Conservation (phyloP, 1,140 invertebrate species). For the Dysdera silvatica region DNA sequence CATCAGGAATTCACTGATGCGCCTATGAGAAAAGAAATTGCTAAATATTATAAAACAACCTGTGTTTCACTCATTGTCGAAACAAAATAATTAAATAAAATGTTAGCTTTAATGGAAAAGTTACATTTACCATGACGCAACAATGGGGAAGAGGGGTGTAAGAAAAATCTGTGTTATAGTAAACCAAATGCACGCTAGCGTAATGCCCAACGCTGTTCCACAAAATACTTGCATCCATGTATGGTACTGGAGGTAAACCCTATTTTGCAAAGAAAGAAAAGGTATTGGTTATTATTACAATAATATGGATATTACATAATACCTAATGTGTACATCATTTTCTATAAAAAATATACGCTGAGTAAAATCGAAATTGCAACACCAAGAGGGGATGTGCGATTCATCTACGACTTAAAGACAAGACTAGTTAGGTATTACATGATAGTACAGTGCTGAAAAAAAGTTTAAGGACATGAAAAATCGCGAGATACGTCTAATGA, state of each 20-base stretch:
- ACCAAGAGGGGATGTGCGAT: too few relatives aligned
- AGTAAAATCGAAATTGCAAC: too few relatives aligned
- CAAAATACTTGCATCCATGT: constrained; percentile 70
- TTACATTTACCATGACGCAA: constrained; percentile 68
- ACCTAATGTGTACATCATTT: too few relatives aligned
- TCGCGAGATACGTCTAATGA: too few relatives aligned
- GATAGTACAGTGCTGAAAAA: too few relatives aligned
- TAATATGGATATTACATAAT: too few relatives aligned
- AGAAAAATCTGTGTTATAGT: constrained; percentile 65
- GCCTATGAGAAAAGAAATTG: constrained; percentile 56
- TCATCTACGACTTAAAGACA: too few relatives aligned
- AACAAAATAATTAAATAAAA: not conserved
- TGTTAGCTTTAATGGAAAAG: constrained; percentile 6
- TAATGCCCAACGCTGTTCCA: constrained; percentile 60
- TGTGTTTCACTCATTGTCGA: not conserved
- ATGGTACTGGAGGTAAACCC: constrained; percentile 81
- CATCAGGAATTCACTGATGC: constrained; percentile 75
- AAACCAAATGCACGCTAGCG: constrained; percentile 68
- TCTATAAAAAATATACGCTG: too few relatives aligned
- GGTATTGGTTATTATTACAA: too few relatives aligned
- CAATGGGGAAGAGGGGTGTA: constrained; percentile 74
- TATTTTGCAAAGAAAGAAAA: constrained; percentile 45
- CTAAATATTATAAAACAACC: not conserved
- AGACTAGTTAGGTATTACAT: too few relatives aligned
- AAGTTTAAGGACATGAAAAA: too few relatives aligned